A percentile compares a stretch with the other conserved stretches of the same genome.
Conservation (phyloP, 2,888 invertebrate species). For the Sabellastarte sp. region DNA sequence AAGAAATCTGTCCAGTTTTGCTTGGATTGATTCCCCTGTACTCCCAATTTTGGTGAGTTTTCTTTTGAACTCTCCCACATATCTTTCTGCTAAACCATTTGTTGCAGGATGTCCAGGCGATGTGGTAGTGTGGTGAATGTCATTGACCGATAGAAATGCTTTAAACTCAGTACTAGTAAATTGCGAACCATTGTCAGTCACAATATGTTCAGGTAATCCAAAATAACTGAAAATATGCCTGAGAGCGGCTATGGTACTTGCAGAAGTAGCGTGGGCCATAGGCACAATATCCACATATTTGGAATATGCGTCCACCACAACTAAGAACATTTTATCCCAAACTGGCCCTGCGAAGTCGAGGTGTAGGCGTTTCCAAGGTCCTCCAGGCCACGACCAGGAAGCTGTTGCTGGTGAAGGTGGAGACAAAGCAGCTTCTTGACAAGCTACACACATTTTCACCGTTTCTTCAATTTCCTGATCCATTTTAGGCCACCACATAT, state of each 20-base stretch:
- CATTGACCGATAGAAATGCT: neutral
- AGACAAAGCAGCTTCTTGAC: neutral
- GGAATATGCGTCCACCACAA: neutral
- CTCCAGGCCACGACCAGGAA: neutral
- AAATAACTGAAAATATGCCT: neutral
- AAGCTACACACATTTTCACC: neutral
- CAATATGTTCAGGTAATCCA: neutral
- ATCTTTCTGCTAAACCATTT: neutral
- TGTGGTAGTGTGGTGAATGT: neutral
- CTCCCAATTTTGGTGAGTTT: no score
- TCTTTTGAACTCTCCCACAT: neutral
- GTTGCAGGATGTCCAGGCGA: neutral
- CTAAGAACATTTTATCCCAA: neutral
- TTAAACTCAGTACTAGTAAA: neutral
- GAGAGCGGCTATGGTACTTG: neutral
- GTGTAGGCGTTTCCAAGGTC: neutral
- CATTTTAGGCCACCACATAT: constrained; percentile 9
- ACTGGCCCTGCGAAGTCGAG: neutral
- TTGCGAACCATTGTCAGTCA: neutral
- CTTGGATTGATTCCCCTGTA: no score
- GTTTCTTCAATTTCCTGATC: neutral
- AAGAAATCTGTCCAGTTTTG: no score
- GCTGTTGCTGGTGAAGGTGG: neutral
- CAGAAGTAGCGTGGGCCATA: neutral
- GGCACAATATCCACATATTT: neutral